Evolutionary conservation across 2,888 invertebrate species (phyloP).

Genomic region (Eupithecia insigniata): DNA sequence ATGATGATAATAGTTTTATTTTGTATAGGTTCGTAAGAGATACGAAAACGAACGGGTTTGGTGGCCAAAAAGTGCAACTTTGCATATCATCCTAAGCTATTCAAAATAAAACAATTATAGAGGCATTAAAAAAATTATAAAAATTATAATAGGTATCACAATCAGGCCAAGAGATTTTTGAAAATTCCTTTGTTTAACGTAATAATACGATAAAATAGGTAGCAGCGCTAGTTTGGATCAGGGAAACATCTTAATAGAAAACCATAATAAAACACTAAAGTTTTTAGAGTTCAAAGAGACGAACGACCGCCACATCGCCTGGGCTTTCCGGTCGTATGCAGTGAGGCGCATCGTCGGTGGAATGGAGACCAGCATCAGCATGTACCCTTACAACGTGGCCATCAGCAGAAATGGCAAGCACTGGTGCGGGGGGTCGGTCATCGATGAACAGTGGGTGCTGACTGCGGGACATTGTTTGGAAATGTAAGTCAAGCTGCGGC

Average conservation of each 20-base stretch:
- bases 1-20: too few species aligned
- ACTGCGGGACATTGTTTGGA: slow-evolving; percentile 79
- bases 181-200: too few species aligned
- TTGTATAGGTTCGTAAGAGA: too few species aligned
- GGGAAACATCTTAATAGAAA: not conserved
- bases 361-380: slow-evolving; percentile 76
- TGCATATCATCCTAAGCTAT: too few species aligned
- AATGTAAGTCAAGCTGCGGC: slow-evolving; percentile 57
- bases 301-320: slow-evolving; percentile 64
- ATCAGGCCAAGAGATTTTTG: too few species aligned
- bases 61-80: too few species aligned
- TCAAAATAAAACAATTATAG: too few species aligned
- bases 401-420: slow-evolving; percentile 72
- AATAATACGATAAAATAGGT: too few species aligned
- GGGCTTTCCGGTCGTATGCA: slow-evolving; percentile 73
- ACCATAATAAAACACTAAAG: not conserved
- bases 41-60: too few species aligned
- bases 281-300: slow-evolving; percentile 54
- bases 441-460: slow-evolving; percentile 80
- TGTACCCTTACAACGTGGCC: slow-evolving; percentile 79
- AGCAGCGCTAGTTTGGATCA: too few species aligned
- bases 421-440: slow-evolving; percentile 78
- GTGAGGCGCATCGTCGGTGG: slow-evolving; percentile 76
- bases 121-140: too few species aligned
- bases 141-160: too few species aligned